Percentiles rank a stretch among this genome's conserved stretches.
These are phyloP conservation scores for Aleadryas rufinucha DNA, from an alignment of 2,113 vertebrate species.

Conservation along the genomic window DNA sequence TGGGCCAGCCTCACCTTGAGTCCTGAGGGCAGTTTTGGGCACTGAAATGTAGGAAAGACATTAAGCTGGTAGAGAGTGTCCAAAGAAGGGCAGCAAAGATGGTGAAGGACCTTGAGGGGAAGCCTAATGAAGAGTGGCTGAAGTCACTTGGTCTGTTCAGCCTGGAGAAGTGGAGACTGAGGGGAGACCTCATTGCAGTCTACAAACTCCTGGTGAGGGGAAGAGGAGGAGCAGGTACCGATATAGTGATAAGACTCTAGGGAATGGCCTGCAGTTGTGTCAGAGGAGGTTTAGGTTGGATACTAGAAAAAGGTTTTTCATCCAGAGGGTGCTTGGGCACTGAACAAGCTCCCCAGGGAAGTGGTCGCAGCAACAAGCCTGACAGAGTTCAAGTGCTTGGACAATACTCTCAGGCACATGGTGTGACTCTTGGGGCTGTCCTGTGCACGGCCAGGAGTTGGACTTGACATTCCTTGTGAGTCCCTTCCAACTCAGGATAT, in stretches of 20 bases:
- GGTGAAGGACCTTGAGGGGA: background rate
- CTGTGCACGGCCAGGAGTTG: background rate
- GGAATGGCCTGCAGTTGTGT: background rate
- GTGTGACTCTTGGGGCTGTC: too few relatives aligned
- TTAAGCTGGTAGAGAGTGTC: too few relatives aligned
- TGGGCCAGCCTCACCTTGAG: accelerated
- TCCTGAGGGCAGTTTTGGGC: background rate
- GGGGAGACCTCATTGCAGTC: background rate
- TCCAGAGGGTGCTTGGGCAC: accelerated
- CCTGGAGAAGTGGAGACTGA: background rate
- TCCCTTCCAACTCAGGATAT: background rate
- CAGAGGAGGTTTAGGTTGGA: background rate
- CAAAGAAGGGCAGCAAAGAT: background rate
- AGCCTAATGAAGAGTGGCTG: background rate
- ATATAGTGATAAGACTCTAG: too few relatives aligned
- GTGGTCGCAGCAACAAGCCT: background rate
- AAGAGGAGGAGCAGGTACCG: background rate
- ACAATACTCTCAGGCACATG: background rate
- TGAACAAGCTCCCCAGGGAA: background rate
- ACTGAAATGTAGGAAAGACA: background rate
- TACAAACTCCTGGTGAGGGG: background rate
- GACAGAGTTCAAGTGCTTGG: background rate
- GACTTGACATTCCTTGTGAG: background rate
- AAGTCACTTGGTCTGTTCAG: background rate
- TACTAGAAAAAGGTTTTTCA: background rate